Evolutionary conservation across 92 coral and sea anemone genomes (phyloP).

Genomic region (Siderastrea radians): DNA sequence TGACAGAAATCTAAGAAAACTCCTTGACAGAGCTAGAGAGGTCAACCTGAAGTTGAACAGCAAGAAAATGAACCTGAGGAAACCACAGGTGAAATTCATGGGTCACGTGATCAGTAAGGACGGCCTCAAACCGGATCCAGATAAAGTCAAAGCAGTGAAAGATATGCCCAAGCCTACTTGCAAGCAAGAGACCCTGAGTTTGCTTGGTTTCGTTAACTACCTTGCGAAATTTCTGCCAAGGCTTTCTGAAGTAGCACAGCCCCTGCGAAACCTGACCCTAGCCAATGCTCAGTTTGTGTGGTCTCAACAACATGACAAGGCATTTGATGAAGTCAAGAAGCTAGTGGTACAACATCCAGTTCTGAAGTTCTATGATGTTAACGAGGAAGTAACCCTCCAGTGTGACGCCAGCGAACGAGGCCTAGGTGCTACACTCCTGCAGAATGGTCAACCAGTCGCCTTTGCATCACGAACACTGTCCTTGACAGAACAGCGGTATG

Average conservation of each 20-base stretch:
- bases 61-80: slow-evolving; percentile 27
- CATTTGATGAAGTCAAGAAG: slow-evolving; percentile 37
- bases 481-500: background rate
- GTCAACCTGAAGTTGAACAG: slow-evolving; percentile 26
- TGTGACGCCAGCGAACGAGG: background rate
- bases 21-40: slow-evolving; percentile 33
- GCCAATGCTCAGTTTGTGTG: slow-evolving; percentile 39
- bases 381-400: too few species aligned
- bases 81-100: slow-evolving; percentile 37
- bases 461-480: slow-evolving; percentile 11
- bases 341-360: slow-evolving; percentile 47
- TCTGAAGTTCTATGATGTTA: slow-evolving; percentile 10
- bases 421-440: background rate
- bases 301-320: slow-evolving; percentile 60
- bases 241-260: slow-evolving; percentile 57
- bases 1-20: slow-evolving; percentile 16
- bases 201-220: slow-evolving; percentile 64
- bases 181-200: slow-evolving; percentile 48
- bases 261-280: slow-evolving; percentile 42
- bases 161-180: slow-evolving; percentile 44
- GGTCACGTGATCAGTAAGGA: slow-evolving; percentile 34
- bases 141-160: slow-evolving; percentile 43
- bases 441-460: background rate
- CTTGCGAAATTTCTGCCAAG: slow-evolving; percentile 53
- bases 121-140: slow-evolving; percentile 48